Base-by-base conservation (phyloP, 2,888 invertebrate genomes). In the Philereme transversata region DNA sequence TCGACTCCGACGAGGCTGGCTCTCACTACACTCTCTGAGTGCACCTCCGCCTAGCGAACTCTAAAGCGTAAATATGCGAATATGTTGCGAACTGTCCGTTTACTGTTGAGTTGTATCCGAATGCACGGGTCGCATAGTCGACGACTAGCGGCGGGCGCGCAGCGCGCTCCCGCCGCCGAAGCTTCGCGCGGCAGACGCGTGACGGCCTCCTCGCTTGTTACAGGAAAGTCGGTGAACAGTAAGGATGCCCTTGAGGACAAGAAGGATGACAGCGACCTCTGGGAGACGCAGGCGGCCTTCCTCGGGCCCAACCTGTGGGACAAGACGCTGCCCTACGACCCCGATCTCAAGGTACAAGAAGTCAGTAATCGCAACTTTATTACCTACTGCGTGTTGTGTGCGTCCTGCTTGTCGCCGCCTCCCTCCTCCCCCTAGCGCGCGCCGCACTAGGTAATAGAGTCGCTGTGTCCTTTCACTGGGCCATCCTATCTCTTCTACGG, bases 251-350 rank as follows among this genome's bases (percentile, higher is more conserved):
- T 91, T 75, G 94, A 94, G 73, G 95, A 95, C 86, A 94, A 94
- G 83, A 97, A 96, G 88, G 96, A 97, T 88, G 97, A 97, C 88
- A 96, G 94, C 78, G 97, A 96, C 91, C 94, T 97, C 73, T 97
- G 97, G 97, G 97, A 98, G 93, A 97, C 97, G 83, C 97, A 97
- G 90, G 97, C 98, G 73, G 98, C 98, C 86, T 98, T 98, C 93
- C 95, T 99, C 79, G 98, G 98, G 69, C 98, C 98, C 71, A 98
- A 97, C 89, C 94, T 99, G 69, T 99, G 98, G 98, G 98, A 98
- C 93, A 98, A 98, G 93, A 97, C 97, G 77, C 93, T 96, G 83
- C 96, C 96, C 79, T 97, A 97, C 88, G 97, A 97, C 93, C 96
- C 97, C 87, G 97, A 98, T 95, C 97, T 98, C 94, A 98, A 98